A percentile compares a stretch with the other conserved stretches of the same genome.
phyloP scores from a whole-genome alignment of 1,140 invertebrate genomes.

The Drosophila tsacasi region DNA sequence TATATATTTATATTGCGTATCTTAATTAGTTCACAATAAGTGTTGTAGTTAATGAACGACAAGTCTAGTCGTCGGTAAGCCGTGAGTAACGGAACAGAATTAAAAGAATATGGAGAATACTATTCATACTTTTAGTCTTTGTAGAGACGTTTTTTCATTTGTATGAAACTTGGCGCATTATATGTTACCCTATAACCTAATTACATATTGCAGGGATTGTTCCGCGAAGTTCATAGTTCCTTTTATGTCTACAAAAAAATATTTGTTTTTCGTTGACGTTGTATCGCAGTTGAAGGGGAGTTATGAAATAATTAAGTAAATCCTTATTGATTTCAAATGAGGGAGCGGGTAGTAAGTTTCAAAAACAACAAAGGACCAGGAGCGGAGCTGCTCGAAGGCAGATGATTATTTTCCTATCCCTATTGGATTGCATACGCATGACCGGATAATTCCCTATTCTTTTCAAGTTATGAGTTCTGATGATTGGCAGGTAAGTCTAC shows the following conservation, averaged over 20 bases:
- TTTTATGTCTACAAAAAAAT: not conserved
- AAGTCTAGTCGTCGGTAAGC: too few species aligned
- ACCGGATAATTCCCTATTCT: conserved; percentile 60
- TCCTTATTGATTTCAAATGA: conserved; percentile 38
- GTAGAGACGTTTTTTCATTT: too few species aligned
- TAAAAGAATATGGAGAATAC: too few species aligned
- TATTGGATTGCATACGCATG: conserved; percentile 66
- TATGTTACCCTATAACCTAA: not conserved
- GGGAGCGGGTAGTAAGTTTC: conserved; percentile 3
- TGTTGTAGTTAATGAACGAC: too few species aligned
- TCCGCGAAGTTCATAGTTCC: not conserved
- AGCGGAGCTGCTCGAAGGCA: conserved; percentile 37
- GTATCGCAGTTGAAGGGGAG: conserved; percentile 25
- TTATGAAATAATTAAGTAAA: conserved; percentile 52
- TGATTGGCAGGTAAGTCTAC: conserved; percentile 72
- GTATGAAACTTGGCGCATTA: not conserved
- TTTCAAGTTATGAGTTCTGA: conserved; percentile 66
- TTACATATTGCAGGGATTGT: not conserved
- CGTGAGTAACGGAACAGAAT: too few species aligned
- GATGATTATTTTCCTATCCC: conserved; percentile 69
- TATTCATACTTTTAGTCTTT: too few species aligned
- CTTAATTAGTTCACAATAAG: too few species aligned
- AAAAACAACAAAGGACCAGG: conserved; percentile 27
- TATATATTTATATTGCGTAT: too few species aligned
- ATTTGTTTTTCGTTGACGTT: conserved; percentile 6